A percentile compares a stretch with the other conserved stretches of the same genome.
These are phyloP conservation scores for Lutraria rhynchaena DNA, from an alignment of 1,140 invertebrate species.

Conservation along the genomic window DNA sequence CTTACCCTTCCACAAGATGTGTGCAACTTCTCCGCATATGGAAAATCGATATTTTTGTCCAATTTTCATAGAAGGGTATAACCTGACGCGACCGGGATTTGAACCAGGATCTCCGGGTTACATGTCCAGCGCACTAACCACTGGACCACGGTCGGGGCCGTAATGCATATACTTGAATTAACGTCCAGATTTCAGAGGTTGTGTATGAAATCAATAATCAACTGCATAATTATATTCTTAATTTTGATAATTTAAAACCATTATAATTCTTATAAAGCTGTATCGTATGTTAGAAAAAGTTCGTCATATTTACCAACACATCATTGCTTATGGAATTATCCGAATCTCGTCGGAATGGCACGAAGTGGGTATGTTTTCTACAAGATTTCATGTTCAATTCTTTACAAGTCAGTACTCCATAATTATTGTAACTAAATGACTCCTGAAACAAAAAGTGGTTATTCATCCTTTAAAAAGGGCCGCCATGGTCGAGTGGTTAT, in stretches of 20 bases:
- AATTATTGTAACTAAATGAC: slow-evolving; percentile 59
- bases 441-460: slow-evolving; percentile 65
- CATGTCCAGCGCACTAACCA: too few relatives aligned
- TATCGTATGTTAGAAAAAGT: too few relatives aligned
- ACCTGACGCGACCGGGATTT: too few relatives aligned
- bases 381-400: slow-evolving; percentile 57
- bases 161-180: neutral
- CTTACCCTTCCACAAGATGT: too few relatives aligned
- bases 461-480: too few relatives aligned
- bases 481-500: too few relatives aligned
- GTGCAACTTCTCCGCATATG: too few relatives aligned
- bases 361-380: slow-evolving; percentile 68
- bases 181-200: neutral
- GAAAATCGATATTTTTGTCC: too few relatives aligned
- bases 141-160: too few relatives aligned
- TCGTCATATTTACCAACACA: slow-evolving; percentile 59
- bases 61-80: too few relatives aligned
- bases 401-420: slow-evolving; percentile 51
- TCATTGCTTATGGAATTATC: slow-evolving; percentile 35
- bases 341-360: slow-evolving; percentile 61
- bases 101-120: too few relatives aligned
- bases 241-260: neutral
- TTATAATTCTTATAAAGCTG: neutral
- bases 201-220: neutral
- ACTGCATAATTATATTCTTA: neutral